Evolutionary conservation across 92 coral and sea anemone species (phyloP).

Genomic region (Porites cylindrica): DNA sequence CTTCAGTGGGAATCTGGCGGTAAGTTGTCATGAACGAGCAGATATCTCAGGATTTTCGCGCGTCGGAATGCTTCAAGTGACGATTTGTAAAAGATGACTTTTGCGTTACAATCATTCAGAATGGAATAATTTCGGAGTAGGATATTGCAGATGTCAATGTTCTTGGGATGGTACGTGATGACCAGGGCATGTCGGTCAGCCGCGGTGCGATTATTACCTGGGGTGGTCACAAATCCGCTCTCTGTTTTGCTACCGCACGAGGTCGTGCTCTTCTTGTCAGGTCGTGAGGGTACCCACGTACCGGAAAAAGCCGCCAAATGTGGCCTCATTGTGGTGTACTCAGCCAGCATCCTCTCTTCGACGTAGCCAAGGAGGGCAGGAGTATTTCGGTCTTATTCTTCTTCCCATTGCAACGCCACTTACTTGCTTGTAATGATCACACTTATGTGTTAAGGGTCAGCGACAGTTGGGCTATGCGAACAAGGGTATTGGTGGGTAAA

Average conservation of each 20-base stretch:
- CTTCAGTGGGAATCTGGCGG: too few species aligned
- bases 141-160: background rate
- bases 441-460: constrained; percentile 11
- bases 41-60: too few species aligned
- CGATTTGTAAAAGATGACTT: background rate
- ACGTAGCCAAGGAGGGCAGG: background rate
- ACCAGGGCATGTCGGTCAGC: background rate
- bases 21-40: too few species aligned
- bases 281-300: background rate
- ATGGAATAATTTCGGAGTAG: background rate
- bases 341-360: background rate
- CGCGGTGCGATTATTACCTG: background rate
- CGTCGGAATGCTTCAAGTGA: too few species aligned
- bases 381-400: too few species aligned
- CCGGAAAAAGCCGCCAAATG: background rate
- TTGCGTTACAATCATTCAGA: background rate
- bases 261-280: background rate
- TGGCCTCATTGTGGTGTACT: background rate
- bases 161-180: background rate
- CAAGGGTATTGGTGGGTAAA: constrained; percentile 3
- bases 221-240: background rate
- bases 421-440: background rate
- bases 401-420: too few species aligned
- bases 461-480: background rate
- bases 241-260: background rate